These are phyloP conservation scores for Irena cyanogastra DNA, from an alignment of 2,113 vertebrate genomes.

Conservation along the genomic window DNA sequence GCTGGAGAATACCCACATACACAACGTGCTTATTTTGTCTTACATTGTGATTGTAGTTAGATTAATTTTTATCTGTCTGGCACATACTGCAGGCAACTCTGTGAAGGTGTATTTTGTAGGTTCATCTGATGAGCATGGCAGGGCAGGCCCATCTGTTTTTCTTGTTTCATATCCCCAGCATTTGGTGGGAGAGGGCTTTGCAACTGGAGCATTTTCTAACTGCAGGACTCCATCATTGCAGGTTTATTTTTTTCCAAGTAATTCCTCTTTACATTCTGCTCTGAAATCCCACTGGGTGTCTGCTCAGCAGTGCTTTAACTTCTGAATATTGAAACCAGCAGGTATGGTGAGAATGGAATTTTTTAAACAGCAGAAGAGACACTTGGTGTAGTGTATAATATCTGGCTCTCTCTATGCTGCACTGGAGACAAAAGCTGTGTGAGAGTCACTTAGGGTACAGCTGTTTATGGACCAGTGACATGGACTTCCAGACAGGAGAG, in stretches of 20 bases:
- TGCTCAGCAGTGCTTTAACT: conserved; percentile 43
- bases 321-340: conserved; percentile 64
- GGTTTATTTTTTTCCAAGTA: neutral
- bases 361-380: conserved; percentile 1
- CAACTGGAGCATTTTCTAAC: neutral
- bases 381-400: neutral
- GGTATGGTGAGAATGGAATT: conserved; percentile 44
- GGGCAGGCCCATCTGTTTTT: neutral
- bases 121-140: neutral
- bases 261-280: conserved; percentile 28
- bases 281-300: conserved; percentile 44
- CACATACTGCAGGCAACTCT: neutral
- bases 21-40: neutral
- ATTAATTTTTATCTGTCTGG: neutral
- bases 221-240: neutral
- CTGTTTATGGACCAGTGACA: neutral
- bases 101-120: neutral
- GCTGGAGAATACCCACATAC: neutral
- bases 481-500: neutral
- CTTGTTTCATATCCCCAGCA: neutral
- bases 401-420: neutral
- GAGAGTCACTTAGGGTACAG: neutral
- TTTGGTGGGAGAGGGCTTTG: neutral
- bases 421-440: neutral
- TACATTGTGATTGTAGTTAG: neutral